Conservation (phyloP, 2,113 vertebrate species). For the Siphamia tubifer region DNA sequence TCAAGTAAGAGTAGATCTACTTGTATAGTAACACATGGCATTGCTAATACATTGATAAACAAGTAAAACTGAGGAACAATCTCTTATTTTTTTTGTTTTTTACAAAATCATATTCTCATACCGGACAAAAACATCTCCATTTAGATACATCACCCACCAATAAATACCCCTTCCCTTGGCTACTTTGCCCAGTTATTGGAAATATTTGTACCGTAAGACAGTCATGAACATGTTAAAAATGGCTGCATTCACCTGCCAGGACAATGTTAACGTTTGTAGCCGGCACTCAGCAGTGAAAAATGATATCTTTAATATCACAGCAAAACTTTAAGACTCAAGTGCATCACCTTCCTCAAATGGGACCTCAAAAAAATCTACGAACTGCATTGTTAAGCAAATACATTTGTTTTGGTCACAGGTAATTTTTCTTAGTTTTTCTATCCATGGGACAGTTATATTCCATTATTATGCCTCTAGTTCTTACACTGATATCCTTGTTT, state of each 20-base stretch:
- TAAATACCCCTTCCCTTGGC: conserved; percentile 74
- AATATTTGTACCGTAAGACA: conserved; percentile 73
- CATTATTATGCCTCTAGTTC: too few species aligned
- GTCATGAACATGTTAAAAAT: conserved; percentile 41
- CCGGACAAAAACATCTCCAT: conserved; percentile 60
- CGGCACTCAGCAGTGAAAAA: conserved; percentile 51
- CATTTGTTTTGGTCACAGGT: conserved; percentile 75
- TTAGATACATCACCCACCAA: conserved; percentile 66
- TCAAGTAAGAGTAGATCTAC: conserved; percentile 59
- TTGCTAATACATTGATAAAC: conserved; percentile 58
- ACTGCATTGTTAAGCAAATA: conserved; percentile 44
- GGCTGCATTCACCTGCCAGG: conserved; percentile 25
- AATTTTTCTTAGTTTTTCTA: conserved; percentile 36
- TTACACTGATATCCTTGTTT: conserved; percentile 34
- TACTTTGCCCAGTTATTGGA: conserved; percentile 62
- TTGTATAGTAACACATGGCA: conserved; percentile 61
- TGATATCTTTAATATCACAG: conserved; percentile 62
- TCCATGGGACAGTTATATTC: conserved; percentile 30
- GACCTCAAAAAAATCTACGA: conserved; percentile 52
- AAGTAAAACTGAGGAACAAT: conserved; percentile 53
- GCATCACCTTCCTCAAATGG: conserved; percentile 59
- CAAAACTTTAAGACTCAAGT: conserved; percentile 77
- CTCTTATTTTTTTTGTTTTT: conserved; percentile 50
- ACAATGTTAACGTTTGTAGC: conserved; percentile 40
- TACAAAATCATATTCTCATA: conserved; percentile 56